Conservation (phyloP, 64 coral and sea anemone genomes). For the Dendrophyllia cribrosa region DNA sequence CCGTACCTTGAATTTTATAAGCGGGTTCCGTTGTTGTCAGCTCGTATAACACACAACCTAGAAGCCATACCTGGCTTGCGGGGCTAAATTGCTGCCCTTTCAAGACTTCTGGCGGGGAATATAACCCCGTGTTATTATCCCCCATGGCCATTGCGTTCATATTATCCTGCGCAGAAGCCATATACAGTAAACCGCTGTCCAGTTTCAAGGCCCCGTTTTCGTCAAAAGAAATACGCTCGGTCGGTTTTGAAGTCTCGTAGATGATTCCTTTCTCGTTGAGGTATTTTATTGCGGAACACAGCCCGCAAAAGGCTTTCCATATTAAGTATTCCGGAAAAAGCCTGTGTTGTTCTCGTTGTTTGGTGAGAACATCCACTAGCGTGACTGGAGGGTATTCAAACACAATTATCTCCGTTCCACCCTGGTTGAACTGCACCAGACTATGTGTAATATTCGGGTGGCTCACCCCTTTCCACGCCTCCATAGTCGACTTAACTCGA, state of each 20-base stretch:
- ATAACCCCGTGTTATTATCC: slow-evolving; percentile 71
- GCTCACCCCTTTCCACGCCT: slow-evolving; percentile 61
- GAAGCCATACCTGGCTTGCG: slow-evolving; percentile 76
- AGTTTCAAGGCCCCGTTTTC: slow-evolving; percentile 78
- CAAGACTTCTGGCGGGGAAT: slow-evolving; percentile 80
- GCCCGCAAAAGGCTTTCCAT: slow-evolving; percentile 85
- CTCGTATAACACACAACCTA: slow-evolving; percentile 86
- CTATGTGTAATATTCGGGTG: slow-evolving; percentile 80
- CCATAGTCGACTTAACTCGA: slow-evolving; percentile 59
- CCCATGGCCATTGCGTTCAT: slow-evolving; percentile 68
- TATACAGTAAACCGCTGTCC: slow-evolving; percentile 87
- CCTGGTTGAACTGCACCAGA: slow-evolving; percentile 66
- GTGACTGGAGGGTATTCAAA: slow-evolving; percentile 87
- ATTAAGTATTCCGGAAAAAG: slow-evolving; percentile 81
- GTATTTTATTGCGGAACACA: slow-evolving; percentile 74
- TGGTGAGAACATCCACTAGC: slow-evolving; percentile 61
- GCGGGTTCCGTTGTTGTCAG: slow-evolving; percentile 79
- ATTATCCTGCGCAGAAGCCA: slow-evolving; percentile 33
- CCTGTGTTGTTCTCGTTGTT: slow-evolving; percentile 40
- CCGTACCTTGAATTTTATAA: slow-evolving; percentile 71
- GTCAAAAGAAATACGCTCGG: slow-evolving; percentile 72
- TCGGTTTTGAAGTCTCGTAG: slow-evolving; percentile 66
- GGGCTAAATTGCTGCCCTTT: slow-evolving; percentile 77
- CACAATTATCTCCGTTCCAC: slow-evolving; percentile 77
- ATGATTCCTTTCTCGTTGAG: slow-evolving; percentile 73